Percentiles rank a stretch among this genome's conserved stretches.
Conservation (phyloP, 2,113 vertebrate genomes). For the Hirundichthys speculiger region DNA sequence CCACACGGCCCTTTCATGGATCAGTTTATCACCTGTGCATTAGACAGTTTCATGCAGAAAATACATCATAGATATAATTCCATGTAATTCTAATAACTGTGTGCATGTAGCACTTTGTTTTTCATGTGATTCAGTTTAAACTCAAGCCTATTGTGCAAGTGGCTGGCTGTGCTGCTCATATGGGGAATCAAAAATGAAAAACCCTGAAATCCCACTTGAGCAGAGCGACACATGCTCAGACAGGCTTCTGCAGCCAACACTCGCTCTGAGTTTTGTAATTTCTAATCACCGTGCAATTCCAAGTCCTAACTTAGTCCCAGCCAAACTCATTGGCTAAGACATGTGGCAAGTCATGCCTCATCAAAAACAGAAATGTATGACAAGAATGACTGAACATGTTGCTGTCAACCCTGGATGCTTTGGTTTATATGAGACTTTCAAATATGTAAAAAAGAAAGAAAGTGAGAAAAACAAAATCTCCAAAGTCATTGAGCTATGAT, state of each 20-base stretch:
- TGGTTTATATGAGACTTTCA: neutral
- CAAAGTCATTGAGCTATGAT: no score
- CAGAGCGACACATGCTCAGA: slow-evolving; percentile 70
- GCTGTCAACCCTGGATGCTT: slow-evolving; percentile 7
- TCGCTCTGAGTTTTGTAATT: slow-evolving; percentile 65
- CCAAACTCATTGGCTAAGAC: slow-evolving; percentile 64
- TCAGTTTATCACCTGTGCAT: no score
- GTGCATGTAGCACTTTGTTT: slow-evolving; percentile 34
- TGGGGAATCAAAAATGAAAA: slow-evolving; percentile 44
- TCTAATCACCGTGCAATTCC: slow-evolving; percentile 70
- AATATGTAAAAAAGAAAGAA: no score
- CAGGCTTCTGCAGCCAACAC: slow-evolving; percentile 52
- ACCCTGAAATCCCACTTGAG: slow-evolving; percentile 59
- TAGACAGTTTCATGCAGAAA: slow-evolving; percentile 32
- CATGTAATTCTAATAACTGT: slow-evolving; percentile 30
- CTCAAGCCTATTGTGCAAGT: slow-evolving; percentile 39
- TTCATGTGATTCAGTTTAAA: slow-evolving; percentile 38
- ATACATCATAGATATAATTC: slow-evolving; percentile 17
- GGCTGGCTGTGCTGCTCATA: slow-evolving; percentile 34
- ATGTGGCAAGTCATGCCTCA: slow-evolving; percentile 42
- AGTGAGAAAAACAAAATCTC: no score
- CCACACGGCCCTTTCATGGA: no score
- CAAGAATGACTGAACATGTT: slow-evolving; percentile 10
- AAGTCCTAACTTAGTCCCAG: slow-evolving; percentile 55
- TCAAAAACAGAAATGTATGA: slow-evolving; percentile 35